phyloP scores from a whole-genome alignment of 2,113 vertebrate genomes.

The Delphinapterus leucas region DNA sequence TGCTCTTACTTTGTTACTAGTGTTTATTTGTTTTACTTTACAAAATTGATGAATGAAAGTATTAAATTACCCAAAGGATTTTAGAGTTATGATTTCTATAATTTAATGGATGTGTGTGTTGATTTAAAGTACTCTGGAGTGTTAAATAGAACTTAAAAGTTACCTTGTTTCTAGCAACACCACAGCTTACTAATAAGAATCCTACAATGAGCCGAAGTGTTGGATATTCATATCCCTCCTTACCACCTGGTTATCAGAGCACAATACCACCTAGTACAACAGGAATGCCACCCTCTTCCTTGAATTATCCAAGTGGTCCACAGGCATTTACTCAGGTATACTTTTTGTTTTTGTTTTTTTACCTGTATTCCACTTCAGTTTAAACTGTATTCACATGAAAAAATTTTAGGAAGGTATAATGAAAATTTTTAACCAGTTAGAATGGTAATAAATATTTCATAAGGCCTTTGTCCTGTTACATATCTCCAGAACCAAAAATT shows the following conservation, averaged over 20 bases:
- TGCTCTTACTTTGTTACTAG: neutral
- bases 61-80: neutral
- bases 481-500: neutral
- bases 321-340: conserved; percentile 91
- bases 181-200: conserved; percentile 81
- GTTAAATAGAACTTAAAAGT: conserved; percentile 72
- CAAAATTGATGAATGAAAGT: conserved; percentile 1
- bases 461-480: neutral
- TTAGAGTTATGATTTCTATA: neutral
- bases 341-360: neutral
- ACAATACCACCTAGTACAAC: conserved; percentile 75
- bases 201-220: conserved; percentile 84
- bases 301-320: conserved; percentile 87
- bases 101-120: conserved; percentile 24
- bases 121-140: conserved; percentile 50
- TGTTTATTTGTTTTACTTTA: conserved; percentile 21
- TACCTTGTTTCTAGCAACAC: conserved; percentile 79
- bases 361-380: neutral
- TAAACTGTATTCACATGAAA: neutral
- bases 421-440: conserved; percentile 22
- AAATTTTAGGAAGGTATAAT: conserved; percentile 25
- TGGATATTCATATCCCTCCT: conserved; percentile 90
- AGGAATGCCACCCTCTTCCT: conserved; percentile 82
- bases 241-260: conserved; percentile 94
- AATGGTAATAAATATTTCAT: neutral